Conservation (phyloP, 2,888 invertebrate genomes). For the Leucania comma region DNA sequence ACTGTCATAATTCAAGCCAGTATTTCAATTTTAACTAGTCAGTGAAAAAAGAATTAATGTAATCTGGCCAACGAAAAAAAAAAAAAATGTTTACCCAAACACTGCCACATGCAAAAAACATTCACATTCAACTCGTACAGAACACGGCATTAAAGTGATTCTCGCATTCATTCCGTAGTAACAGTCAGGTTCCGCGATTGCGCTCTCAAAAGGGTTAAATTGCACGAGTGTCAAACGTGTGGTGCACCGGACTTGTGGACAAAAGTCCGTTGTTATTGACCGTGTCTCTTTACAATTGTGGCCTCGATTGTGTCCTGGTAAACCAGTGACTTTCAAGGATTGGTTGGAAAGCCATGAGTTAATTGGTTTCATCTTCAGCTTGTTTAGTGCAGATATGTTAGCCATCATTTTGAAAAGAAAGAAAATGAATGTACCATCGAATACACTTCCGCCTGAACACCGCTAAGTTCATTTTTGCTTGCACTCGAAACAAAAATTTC, state of each 20-base stretch:
- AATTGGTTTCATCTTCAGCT: constrained; percentile 11
- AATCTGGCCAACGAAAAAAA: not conserved
- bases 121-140: constrained; percentile 1
- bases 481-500: no score
- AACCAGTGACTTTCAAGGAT: constrained; percentile 11
- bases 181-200: constrained; percentile 57
- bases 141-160: constrained; percentile 50
- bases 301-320: not conserved
- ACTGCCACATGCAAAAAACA: not conserved
- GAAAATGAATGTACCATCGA: no score
- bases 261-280: constrained; percentile 70
- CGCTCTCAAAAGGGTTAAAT: constrained; percentile 73
- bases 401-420: no score
- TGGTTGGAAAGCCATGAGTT: not conserved
- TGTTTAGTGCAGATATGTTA: not conserved
- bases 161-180: constrained; percentile 60
- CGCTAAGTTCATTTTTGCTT: no score
- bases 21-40: not conserved
- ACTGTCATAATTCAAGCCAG: not conserved
- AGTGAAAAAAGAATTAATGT: no score
- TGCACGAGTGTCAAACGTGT: constrained; percentile 72
- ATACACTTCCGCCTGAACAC: no score
- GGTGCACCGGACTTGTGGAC: constrained; percentile 60
- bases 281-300: constrained; percentile 46
- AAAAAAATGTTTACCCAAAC: not conserved